Evolutionary conservation across 2,797 vertebrate genomes (phyloP).

Genomic region (Poecilia gillii): DNA sequence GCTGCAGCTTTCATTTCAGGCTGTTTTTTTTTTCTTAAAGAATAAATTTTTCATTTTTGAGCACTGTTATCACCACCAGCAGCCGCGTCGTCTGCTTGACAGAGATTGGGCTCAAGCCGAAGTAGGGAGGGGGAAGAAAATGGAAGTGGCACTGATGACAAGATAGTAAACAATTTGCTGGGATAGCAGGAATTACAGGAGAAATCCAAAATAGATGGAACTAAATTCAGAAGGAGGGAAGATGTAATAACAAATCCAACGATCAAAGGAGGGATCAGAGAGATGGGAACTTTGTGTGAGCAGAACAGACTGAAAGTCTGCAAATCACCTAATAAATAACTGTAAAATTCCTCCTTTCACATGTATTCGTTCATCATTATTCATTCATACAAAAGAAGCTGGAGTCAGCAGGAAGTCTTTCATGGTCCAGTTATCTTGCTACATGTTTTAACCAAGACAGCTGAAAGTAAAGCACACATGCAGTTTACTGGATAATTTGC

Average conservation of each 20-base stretch:
- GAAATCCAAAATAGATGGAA: slow-evolving; percentile 15
- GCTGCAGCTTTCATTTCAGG: neutral
- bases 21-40: neutral
- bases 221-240: slow-evolving; percentile 19
- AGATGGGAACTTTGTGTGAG: neutral
- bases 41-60: slow-evolving; percentile 22
- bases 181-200: slow-evolving; percentile 12
- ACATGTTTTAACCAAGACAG: neutral
- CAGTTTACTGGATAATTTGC: neutral
- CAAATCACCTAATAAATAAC: slow-evolving; percentile 11
- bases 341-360: neutral
- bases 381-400: neutral
- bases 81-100: slow-evolving; percentile 30
- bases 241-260: slow-evolving; percentile 30
- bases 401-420: slow-evolving; percentile 8
- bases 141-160: slow-evolving; percentile 21
- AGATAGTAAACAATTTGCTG: slow-evolving; percentile 37
- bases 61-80: slow-evolving; percentile 27
- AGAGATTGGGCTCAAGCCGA: slow-evolving; percentile 8
- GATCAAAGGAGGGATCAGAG: slow-evolving; percentile 13
- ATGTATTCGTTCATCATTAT: slow-evolving; percentile 8
- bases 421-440: neutral
- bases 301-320: slow-evolving; percentile 17
- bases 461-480: neutral
- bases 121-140: neutral